A percentile compares a stretch with the other conserved stretches of the same genome.
phyloP scores from a whole-genome alignment of 1,140 invertebrate genomes.

The Tetragnatha versicolor region DNA sequence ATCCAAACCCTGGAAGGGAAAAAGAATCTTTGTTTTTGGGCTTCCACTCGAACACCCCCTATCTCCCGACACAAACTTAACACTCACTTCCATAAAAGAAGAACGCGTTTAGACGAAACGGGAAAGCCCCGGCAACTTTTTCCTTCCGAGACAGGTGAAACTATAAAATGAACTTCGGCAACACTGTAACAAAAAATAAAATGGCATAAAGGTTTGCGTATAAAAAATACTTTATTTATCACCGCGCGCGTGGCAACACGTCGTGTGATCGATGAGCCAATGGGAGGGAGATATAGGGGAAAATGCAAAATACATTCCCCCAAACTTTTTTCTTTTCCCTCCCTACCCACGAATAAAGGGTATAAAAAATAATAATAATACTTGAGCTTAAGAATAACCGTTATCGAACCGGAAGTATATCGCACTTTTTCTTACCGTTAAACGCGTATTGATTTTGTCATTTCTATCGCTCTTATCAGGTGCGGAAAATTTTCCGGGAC shows the following conservation, averaged over 20 bases:
- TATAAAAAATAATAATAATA: slow-evolving; percentile 3
- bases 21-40: background rate
- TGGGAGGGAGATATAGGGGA: slow-evolving; percentile 1
- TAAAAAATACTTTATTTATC: background rate
- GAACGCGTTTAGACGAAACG: background rate
- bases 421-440: slow-evolving; percentile 3
- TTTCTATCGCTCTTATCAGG: slow-evolving; percentile 34
- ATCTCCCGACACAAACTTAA: background rate
- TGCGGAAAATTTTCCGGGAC: slow-evolving; percentile 12
- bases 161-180: slow-evolving; percentile 2
- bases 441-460: slow-evolving; percentile 31
- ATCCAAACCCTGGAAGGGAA: background rate
- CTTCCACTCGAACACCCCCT: background rate
- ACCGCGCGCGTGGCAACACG: slow-evolving; percentile 12
- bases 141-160: slow-evolving; percentile 5
- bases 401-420: slow-evolving; percentile 17
- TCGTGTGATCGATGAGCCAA: slow-evolving; percentile 27
- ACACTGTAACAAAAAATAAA: background rate
- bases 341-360: background rate
- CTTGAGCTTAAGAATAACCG: slow-evolving; percentile 15
- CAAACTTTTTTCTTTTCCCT: background rate
- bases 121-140: background rate
- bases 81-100: slow-evolving; percentile 10
- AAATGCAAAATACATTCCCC: slow-evolving; percentile 15
- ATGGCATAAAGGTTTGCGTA: too few species aligned